Percentiles rank a stretch among this genome's conserved stretches.
These are phyloP conservation scores for Xylota sylvarum DNA, from an alignment of 2,888 invertebrate genomes.

Conservation along the genomic window DNA sequence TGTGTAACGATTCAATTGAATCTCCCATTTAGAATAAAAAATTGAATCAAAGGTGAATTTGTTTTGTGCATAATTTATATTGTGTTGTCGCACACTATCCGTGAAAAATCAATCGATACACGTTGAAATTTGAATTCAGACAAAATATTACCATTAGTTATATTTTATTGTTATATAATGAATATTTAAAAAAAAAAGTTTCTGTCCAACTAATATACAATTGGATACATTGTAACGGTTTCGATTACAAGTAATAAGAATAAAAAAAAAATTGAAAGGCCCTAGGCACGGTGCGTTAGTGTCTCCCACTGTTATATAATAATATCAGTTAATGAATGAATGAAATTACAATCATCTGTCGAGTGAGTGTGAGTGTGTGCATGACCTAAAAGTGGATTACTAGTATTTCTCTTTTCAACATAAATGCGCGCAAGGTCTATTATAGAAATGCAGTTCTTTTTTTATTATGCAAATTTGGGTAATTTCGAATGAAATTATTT, in stretches of 20 bases:
- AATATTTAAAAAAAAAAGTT: not conserved
- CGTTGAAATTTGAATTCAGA: constrained; percentile 9
- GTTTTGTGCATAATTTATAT: constrained; percentile 37
- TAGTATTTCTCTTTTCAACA: constrained; percentile 4
- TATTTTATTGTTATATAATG: constrained; percentile 16
- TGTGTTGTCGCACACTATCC: not conserved
- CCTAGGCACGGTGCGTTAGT: not conserved
- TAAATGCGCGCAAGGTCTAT: not conserved
- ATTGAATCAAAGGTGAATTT: constrained; percentile 50
- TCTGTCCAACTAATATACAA: not conserved
- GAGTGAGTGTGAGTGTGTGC: constrained; percentile 31
- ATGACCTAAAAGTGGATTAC: constrained; percentile 19
- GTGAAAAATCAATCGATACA: not conserved
- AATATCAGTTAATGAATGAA: constrained; percentile 46
- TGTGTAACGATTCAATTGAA: constrained; percentile 19
- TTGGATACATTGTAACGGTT: not conserved
- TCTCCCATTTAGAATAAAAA: constrained; percentile 7
- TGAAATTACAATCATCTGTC: constrained; percentile 27
- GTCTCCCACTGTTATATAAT: constrained; percentile 35
- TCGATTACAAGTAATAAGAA: not conserved
- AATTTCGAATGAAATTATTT: not conserved
- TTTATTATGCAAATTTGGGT: not conserved
- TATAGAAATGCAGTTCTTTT: not conserved
- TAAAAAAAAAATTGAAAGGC: constrained; percentile 3
- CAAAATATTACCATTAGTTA: not conserved